These are phyloP conservation scores for Hippopotamyrus pictus DNA, from an alignment of 2,797 vertebrate species.

Conservation along the genomic window DNA sequence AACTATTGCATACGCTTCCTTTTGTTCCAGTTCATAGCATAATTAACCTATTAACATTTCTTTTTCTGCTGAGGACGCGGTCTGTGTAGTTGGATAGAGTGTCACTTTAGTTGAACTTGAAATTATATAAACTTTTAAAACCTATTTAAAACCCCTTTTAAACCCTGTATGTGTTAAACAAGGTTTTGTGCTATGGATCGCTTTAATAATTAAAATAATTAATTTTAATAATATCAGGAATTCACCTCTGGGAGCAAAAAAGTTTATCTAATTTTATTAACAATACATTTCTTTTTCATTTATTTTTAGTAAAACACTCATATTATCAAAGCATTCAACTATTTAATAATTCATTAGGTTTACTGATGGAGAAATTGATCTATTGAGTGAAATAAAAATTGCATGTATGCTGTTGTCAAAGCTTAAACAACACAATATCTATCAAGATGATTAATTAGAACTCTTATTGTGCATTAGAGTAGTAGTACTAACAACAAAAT, in stretches of 20 bases:
- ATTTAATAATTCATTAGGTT: neutral
- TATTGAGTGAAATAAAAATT: neutral
- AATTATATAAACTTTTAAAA: neutral
- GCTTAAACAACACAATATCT: neutral
- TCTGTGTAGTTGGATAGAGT: neutral
- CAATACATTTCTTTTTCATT: neutral
- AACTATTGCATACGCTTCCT: neutral
- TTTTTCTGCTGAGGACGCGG: neutral
- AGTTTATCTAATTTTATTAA: neutral
- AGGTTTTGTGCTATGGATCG: neutral
- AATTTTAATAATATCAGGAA: neutral
- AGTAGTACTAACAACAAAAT: neutral
- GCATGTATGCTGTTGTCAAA: neutral
- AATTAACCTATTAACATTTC: neutral
- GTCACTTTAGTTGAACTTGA: neutral
- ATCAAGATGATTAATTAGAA: neutral
- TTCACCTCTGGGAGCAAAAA: neutral
- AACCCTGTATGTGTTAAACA: neutral
- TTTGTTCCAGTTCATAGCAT: neutral
- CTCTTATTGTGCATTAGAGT: neutral
- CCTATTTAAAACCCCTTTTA: neutral
- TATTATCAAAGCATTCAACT: neutral
- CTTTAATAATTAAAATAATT: neutral
- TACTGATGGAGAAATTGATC: neutral
- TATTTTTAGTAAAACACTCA: neutral